phyloP scores from a whole-genome alignment of 2,797 vertebrate species.

The Zalophus californianus region DNA sequence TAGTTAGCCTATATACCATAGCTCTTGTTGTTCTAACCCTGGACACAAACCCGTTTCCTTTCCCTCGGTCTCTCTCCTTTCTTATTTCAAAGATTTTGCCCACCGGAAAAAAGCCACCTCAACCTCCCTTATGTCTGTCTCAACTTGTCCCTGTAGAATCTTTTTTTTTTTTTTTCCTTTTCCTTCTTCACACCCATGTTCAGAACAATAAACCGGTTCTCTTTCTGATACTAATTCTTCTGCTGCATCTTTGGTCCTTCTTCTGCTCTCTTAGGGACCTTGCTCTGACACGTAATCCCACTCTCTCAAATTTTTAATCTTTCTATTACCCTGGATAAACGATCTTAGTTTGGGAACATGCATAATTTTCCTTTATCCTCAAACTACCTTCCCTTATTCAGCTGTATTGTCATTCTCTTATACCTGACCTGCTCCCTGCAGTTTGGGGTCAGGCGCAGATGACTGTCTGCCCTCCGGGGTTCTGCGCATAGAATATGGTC shows the following conservation, averaged over 20 bases:
- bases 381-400: neutral
- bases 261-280: neutral
- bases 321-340: constrained; percentile 37
- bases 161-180: constrained; percentile 4
- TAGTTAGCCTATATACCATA: too few species aligned
- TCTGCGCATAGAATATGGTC: constrained; percentile 10
- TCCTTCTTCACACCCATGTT: neutral
- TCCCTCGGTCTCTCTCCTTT: neutral
- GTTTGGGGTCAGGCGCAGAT: neutral
- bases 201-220: neutral
- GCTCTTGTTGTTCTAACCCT: neutral
- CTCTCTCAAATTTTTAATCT: constrained; percentile 47
- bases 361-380: constrained; percentile 58
- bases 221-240: neutral
- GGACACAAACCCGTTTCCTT: neutral
- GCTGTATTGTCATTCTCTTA: neutral
- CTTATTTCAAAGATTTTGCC: neutral
- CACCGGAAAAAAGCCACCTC: neutral
- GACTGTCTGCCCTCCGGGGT: constrained; percentile 10
- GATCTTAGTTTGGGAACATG: neutral
- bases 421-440: neutral
- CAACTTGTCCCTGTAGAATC: neutral
- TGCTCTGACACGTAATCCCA: neutral
- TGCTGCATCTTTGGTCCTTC: neutral
- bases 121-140: neutral